Conservation (phyloP, 2,113 vertebrate genomes). For the Stictonetta naevosa region DNA sequence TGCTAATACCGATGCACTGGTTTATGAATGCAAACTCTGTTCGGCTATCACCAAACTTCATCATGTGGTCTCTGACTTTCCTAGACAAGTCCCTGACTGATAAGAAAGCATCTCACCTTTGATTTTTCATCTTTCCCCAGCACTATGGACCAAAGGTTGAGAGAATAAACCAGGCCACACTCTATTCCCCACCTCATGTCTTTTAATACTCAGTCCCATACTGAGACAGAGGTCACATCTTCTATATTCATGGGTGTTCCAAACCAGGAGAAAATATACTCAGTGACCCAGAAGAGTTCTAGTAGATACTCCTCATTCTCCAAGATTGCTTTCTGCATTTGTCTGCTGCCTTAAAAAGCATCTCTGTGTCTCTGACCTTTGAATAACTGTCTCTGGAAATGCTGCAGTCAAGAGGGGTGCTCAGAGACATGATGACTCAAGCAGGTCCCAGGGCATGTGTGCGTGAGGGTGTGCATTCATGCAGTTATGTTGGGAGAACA, state of each 20-base stretch:
- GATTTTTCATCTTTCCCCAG: neutral
- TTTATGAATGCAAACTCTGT: neutral
- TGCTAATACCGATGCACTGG: neutral
- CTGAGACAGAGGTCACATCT: neutral
- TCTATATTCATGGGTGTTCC: neutral
- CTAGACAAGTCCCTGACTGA: neutral
- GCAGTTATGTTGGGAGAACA: neutral
- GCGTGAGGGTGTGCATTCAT: fast-evolving
- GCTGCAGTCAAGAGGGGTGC: constrained; percentile 4
- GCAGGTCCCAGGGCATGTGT: neutral
- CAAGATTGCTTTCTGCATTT: neutral
- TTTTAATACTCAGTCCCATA: neutral
- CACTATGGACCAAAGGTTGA: neutral
- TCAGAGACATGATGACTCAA: constrained; percentile 14
- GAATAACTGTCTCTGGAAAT: neutral
- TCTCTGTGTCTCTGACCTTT: neutral
- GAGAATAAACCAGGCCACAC: neutral
- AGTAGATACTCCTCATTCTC: neutral
- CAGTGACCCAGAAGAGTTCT: neutral
- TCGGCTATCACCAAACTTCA: neutral
- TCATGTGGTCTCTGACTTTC: neutral
- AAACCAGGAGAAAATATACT: neutral
- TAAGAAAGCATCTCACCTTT: neutral
- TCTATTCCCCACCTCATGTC: no score
- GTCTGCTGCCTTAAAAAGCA: neutral